Base-by-base conservation (phyloP, 2,113 vertebrate genomes). In the Sinosuthora webbiana region DNA sequence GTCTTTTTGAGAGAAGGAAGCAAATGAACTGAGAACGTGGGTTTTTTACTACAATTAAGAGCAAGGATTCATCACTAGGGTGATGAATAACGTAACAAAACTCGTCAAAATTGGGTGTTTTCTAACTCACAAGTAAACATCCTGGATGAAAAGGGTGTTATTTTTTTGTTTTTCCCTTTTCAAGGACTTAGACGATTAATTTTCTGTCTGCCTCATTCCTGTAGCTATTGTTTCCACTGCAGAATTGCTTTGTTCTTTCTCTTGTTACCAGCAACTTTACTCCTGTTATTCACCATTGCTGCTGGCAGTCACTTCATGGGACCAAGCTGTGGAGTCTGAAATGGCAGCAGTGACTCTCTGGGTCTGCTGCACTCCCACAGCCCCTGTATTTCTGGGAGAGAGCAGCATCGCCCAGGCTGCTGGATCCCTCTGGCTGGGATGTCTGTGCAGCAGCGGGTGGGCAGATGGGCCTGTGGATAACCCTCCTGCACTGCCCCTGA, bases 361-460 rank as follows among this genome's bases (percentile, higher is more conserved):
- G 18, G 10, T 3, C 37, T 75, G 55, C 15, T 28, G 41, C 56
- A 31, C 25, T 69, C 25, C 14, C 37, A 6, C 27, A 71, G 28
- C 13, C n/a, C 22, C 41, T 41, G 23, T 5, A 31, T 63, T 41
- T 53, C 5, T 6, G 10, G 33, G 23, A 82, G 19, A 45, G 10
- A 59, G 67, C 56, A 53, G 22, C 30, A 45, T 23, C 13, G 13
- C 31, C 16, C 1, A 4, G 52, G 30, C 64, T 57, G 42, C 59
- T 57, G 64, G 37, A 27, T 42, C 30, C 25, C 8, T 3, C 69
- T 23, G 27, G 15, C 33, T 56, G 52, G 13, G 45, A 15, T 30
- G 14, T 55, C 11, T 39, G n/a, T 0, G 1, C 35, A 67, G 56
- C 12, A 3, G 49, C 0, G 0, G 14, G 31, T 42, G 85, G 50